Evolutionary conservation across 2,888 invertebrate species (phyloP).

Genomic region (Darwinula stevensoni): DNA sequence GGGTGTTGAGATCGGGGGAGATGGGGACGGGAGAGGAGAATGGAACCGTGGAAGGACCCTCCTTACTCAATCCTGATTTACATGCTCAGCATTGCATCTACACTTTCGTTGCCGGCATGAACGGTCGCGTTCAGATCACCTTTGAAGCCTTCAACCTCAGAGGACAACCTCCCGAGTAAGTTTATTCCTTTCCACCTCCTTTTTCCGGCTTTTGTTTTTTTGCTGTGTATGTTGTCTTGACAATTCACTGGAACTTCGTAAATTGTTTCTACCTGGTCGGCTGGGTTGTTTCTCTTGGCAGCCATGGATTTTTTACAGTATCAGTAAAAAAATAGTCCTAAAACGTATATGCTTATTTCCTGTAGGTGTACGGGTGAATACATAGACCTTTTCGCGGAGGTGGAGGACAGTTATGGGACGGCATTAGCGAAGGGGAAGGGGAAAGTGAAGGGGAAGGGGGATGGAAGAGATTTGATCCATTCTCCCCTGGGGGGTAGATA

Average conservation of each 20-base stretch:
- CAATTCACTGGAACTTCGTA: too few species aligned
- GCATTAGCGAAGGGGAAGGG: too few species aligned
- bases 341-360: too few species aligned
- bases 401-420: too few species aligned
- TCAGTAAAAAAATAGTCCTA: too few species aligned
- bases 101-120: neutral
- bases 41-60: neutral
- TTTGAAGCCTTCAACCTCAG: neutral
- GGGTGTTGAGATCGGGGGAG: too few species aligned
- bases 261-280: too few species aligned
- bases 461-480: slow-evolving; percentile 44
- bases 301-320: too few species aligned
- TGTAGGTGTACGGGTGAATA: neutral
- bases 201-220: neutral
- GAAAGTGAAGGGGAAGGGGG: too few species aligned
- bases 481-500: slow-evolving; percentile 84
- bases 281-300: too few species aligned
- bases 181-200: neutral
- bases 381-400: neutral
- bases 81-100: slow-evolving; percentile 1
- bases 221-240: too few species aligned
- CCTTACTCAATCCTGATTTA: neutral
- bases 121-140: neutral
- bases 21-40: too few species aligned
- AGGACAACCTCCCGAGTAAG: neutral